These are phyloP conservation scores for Atta colombica DNA, from an alignment of 1,140 invertebrate genomes.

Conservation along the genomic window DNA sequence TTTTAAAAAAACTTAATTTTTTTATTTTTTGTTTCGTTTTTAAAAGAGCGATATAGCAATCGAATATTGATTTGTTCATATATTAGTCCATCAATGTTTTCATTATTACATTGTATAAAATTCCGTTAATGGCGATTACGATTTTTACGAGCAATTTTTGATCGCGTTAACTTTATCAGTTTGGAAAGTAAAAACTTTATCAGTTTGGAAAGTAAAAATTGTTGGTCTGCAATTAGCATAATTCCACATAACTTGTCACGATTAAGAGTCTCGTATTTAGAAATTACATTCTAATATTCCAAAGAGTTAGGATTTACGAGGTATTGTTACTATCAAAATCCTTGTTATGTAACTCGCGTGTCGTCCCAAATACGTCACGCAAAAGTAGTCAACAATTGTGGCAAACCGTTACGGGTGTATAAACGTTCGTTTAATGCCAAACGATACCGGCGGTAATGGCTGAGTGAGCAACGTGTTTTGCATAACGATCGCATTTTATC, in stretches of 20 bases:
- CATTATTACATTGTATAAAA: slow-evolving; percentile 26
- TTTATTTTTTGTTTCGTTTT: too few species aligned
- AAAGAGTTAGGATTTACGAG: not conserved
- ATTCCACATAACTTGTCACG: not conserved
- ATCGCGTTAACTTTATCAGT: slow-evolving; percentile 14
- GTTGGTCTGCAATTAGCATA: not conserved
- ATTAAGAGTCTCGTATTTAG: not conserved
- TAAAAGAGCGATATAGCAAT: slow-evolving; percentile 40
- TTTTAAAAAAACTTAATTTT: too few species aligned
- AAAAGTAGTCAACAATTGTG: slow-evolving; percentile 30
- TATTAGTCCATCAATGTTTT: slow-evolving; percentile 39
- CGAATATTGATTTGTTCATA: slow-evolving; percentile 60
- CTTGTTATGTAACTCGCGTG: slow-evolving; percentile 21
- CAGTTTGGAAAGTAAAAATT: slow-evolving; percentile 19
- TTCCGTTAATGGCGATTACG: slow-evolving; percentile 36
- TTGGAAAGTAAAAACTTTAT: slow-evolving; percentile 23
- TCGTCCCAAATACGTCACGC: slow-evolving; percentile 17
- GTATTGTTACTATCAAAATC: not conserved
- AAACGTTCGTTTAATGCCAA: slow-evolving; percentile 7
- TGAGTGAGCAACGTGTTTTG: slow-evolving; percentile 44
- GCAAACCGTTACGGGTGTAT: slow-evolving; percentile 19
- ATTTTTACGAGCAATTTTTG: not conserved
- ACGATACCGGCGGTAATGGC: slow-evolving; percentile 34
- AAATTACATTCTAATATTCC: not conserved
- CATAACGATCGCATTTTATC: slow-evolving; percentile 56